Evolutionary conservation across 2,797 vertebrate species (phyloP).

Genomic region (Myioborus miniatus): DNA sequence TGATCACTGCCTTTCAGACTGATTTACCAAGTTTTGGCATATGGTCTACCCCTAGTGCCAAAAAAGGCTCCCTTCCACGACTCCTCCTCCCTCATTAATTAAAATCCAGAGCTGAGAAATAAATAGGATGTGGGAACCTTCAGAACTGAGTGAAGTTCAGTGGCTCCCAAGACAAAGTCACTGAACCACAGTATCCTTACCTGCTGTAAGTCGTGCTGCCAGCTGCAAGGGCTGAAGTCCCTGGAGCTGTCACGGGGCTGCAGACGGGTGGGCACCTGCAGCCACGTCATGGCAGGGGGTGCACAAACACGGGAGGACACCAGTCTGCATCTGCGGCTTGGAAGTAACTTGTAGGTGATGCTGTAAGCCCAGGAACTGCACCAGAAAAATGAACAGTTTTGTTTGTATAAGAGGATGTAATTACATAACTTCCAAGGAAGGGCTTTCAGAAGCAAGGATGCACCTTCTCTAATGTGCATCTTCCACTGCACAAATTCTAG

Average conservation of each 20-base stretch:
- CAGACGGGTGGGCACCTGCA: background rate
- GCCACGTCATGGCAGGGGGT: rapidly evolving
- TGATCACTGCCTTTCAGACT: background rate
- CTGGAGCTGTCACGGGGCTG: background rate
- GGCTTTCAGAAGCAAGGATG: background rate
- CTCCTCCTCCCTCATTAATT: background rate
- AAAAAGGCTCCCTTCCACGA: background rate
- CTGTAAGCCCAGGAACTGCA: background rate
- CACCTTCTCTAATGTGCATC: background rate
- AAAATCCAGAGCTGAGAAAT: background rate
- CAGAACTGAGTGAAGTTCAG: background rate
- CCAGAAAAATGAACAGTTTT: background rate
- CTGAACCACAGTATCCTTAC: background rate
- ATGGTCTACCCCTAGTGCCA: background rate
- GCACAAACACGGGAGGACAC: background rate
- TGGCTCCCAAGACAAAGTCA: background rate
- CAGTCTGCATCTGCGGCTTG: background rate
- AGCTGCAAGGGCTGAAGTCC: background rate
- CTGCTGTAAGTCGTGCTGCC: background rate
- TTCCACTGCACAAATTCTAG: background rate
- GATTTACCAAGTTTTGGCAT: background rate
- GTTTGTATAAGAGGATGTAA: background rate
- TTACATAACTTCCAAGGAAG: background rate
- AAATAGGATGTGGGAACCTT: background rate
- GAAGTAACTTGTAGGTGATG: background rate